Evolutionary conservation across 1,140 invertebrate species (phyloP), one percentile per base, ranked within the genome.

Genomic region (Melitaea cinxia): DNA sequence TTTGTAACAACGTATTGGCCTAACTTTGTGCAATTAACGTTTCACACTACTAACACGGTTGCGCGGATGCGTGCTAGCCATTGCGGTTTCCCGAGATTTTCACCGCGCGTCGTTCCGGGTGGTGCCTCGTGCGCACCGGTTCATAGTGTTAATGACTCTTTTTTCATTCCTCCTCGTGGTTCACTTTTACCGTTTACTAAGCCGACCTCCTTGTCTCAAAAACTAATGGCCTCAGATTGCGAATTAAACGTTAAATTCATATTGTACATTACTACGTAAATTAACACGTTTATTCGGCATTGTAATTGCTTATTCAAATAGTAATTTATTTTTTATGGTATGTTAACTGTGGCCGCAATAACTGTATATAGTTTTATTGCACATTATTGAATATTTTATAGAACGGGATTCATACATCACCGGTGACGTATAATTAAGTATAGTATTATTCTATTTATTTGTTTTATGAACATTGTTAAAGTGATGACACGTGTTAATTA

Each of bases 1-100:
- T 67, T 49, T 56, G 54, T 67, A 50, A 24, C 72, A 52, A 63
- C 28, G 59, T 56, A 66, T 73, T 65, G 70, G 60, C 72, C 75
- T 72, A 72, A 80, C 73, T 78, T 72, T 75, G 73, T 68, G 80
- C 78, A 90, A 90, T 88, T 90, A 90, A 78, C 77, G 83, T 86
- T 84, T 89, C 83, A 87, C 85, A 86, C 88, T 88, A 89, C 81
- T 91, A 86, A 91, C 88, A 91, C 86, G 86, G 82, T 91, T 89
- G 82, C 78, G 75, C 76, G 76, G 70, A 75, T 78, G 75, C 72
- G 74, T 75, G 70, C 66, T 74, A 74, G 60, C 73, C 78, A 76
- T 87, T 89, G 88, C 86, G 86, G 86, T 89, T 88, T 88, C 81
- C 86, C 82, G 82, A 81, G 77, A 75, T 84, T 89, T 89, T 86